Conservation (phyloP, 2,113 vertebrate species). For the Spea bombifrons region DNA sequence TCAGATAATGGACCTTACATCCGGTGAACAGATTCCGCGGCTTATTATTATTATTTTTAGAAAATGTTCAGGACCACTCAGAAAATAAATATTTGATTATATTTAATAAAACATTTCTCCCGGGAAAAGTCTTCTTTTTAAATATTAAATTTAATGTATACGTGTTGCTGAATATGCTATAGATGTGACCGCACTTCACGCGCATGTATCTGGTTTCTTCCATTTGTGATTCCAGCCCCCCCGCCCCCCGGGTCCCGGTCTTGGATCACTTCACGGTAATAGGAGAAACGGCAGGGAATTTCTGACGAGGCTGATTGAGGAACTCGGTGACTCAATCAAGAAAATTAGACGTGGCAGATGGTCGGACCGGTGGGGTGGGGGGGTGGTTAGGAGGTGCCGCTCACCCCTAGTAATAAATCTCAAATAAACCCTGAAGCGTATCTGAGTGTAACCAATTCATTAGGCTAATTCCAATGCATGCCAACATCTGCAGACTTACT, state of each 20-base stretch:
- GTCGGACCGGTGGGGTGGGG: not conserved
- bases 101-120: too few species aligned
- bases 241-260: not conserved
- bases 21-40: too few species aligned
- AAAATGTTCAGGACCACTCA: too few species aligned
- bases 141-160: too few species aligned
- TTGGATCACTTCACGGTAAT: not conserved
- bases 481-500: not conserved
- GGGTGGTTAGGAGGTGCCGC: too few species aligned
- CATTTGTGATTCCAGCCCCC: not conserved
- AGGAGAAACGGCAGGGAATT: not conserved
- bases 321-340: not conserved
- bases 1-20: too few species aligned
- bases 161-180: too few species aligned
- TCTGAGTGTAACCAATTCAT: constrained; percentile 1
- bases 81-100: too few species aligned
- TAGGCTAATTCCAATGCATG: constrained; percentile 5
- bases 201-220: not conserved
- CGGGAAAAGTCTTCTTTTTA: too few species aligned
- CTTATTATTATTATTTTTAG: too few species aligned
- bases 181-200: too few species aligned
- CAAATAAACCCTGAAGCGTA: not conserved
- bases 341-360: constrained; percentile 16
- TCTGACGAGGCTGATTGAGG: not conserved
- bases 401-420: constrained; percentile 21